These are phyloP conservation scores for Melanargia galathea DNA, from an alignment of 2,888 invertebrate species.

Conservation along the genomic window DNA sequence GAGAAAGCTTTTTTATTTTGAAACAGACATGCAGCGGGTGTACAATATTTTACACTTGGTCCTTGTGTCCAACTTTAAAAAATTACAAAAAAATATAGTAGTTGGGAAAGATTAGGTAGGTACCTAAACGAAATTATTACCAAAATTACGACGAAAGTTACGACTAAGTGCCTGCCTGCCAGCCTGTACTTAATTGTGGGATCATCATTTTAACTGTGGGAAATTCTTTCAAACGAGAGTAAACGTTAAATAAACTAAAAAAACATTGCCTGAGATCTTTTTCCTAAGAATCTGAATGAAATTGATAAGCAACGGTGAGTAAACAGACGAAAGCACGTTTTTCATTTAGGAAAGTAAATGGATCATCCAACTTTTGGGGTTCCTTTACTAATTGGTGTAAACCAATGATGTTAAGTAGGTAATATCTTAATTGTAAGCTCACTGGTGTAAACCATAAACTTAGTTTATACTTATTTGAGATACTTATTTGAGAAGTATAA, in stretches of 20 bases:
- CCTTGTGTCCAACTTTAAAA: no score
- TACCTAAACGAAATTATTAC: neutral
- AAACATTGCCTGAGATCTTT: conserved; percentile 8
- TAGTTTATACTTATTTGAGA: no score
- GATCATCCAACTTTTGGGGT: neutral
- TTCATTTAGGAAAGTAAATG: neutral
- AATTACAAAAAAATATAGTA: no score
- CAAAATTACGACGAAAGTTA: neutral
- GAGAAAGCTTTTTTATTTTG: no score
- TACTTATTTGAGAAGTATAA: no score
- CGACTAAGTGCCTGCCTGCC: neutral
- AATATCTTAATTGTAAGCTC: no score
- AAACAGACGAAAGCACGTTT: neutral
- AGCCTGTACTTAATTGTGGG: no score
- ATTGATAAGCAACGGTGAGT: neutral
- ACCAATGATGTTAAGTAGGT: neutral
- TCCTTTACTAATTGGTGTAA: neutral
- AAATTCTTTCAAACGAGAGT: conserved; percentile 4
- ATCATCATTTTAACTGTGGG: conserved; percentile 3
- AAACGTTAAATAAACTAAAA: neutral
- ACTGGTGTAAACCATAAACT: neutral
- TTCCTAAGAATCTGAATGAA: neutral
- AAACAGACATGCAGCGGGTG: no score
- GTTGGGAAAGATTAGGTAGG: no score
- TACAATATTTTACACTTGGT: no score